phyloP scores from a whole-genome alignment of 2,888 invertebrate species.

The Eupithecia pulchellata region DNA sequence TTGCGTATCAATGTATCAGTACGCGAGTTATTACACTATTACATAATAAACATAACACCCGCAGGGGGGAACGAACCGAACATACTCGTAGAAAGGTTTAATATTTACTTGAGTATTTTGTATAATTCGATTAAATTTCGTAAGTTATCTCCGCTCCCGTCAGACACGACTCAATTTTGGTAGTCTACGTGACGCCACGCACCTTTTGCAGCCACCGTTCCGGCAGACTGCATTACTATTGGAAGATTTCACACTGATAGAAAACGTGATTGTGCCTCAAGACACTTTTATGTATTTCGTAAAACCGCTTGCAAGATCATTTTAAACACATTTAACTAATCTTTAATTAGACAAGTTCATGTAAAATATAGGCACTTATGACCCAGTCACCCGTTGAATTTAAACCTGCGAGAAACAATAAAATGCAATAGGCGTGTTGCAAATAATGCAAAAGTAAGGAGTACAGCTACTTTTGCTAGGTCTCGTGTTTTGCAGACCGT shows the following conservation, averaged over 20 bases:
- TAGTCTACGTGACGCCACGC: conserved; percentile 76
- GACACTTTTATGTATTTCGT: conserved; percentile 65
- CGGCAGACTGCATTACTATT: conserved; percentile 69
- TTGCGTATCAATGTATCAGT: conserved; percentile 12
- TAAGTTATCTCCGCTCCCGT: conserved; percentile 57
- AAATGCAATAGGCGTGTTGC: conserved; percentile 31
- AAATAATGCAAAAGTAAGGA: conserved; percentile 55
- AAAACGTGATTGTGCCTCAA: conserved; percentile 76
- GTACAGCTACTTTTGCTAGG: conserved; percentile 60
- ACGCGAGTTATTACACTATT: conserved; percentile 5
- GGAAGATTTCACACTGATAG: conserved; percentile 73
- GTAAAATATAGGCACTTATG: conserved; percentile 18
- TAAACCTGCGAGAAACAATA: conserved; percentile 37
- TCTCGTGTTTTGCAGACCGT: conserved; percentile 58
- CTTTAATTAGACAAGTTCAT: conserved; percentile 31
- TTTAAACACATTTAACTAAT: conserved; percentile 35
- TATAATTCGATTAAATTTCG: conserved; percentile 74
- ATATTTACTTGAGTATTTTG: conserved; percentile 62
- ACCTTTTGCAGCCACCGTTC: conserved; percentile 69
- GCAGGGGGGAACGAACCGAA: conserved; percentile 53
- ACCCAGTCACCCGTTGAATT: conserved; percentile 26
- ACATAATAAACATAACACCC: conserved; percentile 10
- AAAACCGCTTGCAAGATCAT: conserved; percentile 59
- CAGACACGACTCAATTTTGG: conserved; percentile 67
- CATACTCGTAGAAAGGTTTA: conserved; percentile 52